phyloP scores from a whole-genome alignment of 2,888 invertebrate genomes.

The Stenurella melanura region DNA sequence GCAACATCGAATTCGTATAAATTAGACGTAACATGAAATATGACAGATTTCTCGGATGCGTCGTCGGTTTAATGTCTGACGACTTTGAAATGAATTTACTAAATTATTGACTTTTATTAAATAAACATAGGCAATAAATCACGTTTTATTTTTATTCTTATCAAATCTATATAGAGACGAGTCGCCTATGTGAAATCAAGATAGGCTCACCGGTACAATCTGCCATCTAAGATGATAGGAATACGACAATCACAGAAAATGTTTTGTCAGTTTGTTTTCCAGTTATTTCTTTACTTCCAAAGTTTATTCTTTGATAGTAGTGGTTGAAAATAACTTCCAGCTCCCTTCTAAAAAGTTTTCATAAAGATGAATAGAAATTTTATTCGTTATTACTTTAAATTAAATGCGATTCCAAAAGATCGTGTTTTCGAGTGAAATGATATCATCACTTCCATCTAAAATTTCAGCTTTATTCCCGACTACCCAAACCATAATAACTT shows the following conservation, averaged over 20 bases:
- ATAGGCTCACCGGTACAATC: slow-evolving; percentile 54
- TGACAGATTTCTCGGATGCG: too few species aligned
- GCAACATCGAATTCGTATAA: too few species aligned
- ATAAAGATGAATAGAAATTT: slow-evolving; percentile 49
- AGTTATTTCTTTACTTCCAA: slow-evolving; percentile 50
- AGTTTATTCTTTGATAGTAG: slow-evolving; percentile 50
- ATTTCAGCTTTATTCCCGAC: slow-evolving; percentile 32
- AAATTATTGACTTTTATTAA: too few species aligned
- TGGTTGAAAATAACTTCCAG: slow-evolving; percentile 43
- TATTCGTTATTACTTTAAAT: slow-evolving; percentile 50
- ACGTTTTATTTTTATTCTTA: slow-evolving; percentile 26
- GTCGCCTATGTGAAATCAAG: slow-evolving; percentile 46
- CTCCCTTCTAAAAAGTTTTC: slow-evolving; percentile 43
- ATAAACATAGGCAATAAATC: too few species aligned
- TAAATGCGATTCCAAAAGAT: slow-evolving; percentile 45
- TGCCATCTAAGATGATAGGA: slow-evolving; percentile 48
- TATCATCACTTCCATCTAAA: slow-evolving; percentile 41
- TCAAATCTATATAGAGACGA: slow-evolving; percentile 24
- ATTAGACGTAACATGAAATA: too few species aligned
- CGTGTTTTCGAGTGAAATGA: slow-evolving; percentile 33
- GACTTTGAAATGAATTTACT: too few species aligned
- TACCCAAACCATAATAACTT: slow-evolving; percentile 36
- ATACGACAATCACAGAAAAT: slow-evolving; percentile 54
- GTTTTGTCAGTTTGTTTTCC: slow-evolving; percentile 52
- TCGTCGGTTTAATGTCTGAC: too few species aligned